Percentiles rank a stretch among this genome's conserved stretches.
Conservation (phyloP, 2,888 invertebrate species). For the Tenodera sinensis region DNA sequence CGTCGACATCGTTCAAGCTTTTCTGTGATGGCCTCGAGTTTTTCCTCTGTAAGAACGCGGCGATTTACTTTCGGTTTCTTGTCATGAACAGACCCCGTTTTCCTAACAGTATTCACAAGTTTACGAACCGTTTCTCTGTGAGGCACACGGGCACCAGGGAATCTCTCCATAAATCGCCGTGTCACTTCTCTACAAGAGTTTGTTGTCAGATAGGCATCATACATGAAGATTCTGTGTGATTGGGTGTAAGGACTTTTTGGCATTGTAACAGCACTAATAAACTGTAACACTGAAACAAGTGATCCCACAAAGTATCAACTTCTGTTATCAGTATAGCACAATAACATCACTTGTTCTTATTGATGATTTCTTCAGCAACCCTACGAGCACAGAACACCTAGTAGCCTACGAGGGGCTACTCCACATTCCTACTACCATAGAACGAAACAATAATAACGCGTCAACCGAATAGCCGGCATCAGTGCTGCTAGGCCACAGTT, state of each 20-base stretch:
- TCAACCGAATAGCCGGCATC: no score
- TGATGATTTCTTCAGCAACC: no score
- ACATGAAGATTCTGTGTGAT: background rate
- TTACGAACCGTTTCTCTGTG: background rate
- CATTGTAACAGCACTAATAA: background rate
- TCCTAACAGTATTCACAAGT: background rate
- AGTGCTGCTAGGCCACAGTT: no score
- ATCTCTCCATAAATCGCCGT: background rate
- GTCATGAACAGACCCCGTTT: background rate
- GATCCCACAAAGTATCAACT: background rate
- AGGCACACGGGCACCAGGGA: background rate
- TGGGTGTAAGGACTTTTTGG: background rate
- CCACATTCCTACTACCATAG: no score
- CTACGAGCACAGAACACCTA: no score
- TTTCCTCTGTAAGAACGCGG: background rate
- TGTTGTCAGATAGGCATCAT: background rate
- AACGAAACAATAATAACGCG: no score
- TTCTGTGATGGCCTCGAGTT: background rate
- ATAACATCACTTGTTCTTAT: no score
- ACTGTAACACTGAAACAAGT: background rate
- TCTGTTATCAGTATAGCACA: background rate
- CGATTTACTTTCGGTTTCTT: background rate
- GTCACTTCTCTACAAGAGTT: background rate
- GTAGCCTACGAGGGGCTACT: no score
- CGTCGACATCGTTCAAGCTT: background rate